These are phyloP conservation scores for Sebastes nivosus DNA, from an alignment of 2,797 vertebrate genomes.

Conservation along the genomic window DNA sequence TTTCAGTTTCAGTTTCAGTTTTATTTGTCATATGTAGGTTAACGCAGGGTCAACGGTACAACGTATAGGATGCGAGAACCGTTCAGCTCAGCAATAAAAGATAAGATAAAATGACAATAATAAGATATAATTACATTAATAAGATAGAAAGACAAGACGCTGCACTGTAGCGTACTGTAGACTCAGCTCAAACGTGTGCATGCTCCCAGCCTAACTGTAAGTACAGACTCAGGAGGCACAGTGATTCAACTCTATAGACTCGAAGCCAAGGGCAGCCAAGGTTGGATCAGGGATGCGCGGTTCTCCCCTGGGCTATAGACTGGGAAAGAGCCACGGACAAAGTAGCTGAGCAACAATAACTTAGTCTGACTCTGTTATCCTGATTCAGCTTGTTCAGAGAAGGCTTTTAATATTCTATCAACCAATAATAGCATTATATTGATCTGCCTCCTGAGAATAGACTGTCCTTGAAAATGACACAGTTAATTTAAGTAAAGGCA, in stretches of 20 bases:
- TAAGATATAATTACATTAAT: too few species aligned
- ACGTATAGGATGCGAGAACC: too few species aligned
- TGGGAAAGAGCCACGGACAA: constrained; percentile 1
- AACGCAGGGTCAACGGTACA: too few species aligned
- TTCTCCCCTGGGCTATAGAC: constrained; percentile 4
- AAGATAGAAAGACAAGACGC: too few species aligned
- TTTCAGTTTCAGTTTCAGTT: too few species aligned
- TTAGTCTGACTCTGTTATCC: constrained; percentile 15
- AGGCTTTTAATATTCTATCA: constrained; percentile 49
- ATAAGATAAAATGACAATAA: too few species aligned
- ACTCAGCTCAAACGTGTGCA: constrained; percentile 8
- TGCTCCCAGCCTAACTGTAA: constrained; percentile 1
- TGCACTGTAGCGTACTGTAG: not conserved
- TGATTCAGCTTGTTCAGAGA: constrained; percentile 49
- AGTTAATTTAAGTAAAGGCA: constrained; percentile 40
- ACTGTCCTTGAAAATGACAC: constrained; percentile 49
- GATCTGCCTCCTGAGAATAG: constrained; percentile 37
- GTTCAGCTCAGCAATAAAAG: too few species aligned
- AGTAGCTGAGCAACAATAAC: constrained; percentile 41
- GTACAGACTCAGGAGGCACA: constrained; percentile 8
- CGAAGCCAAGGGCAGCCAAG: constrained; percentile 42
- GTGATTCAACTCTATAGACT: constrained; percentile 44
- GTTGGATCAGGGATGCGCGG: constrained; percentile 5
- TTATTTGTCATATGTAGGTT: too few species aligned
- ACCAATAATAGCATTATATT: constrained; percentile 45